phyloP scores from a whole-genome alignment of 2,888 invertebrate species.

The Drosophila imparisetae region DNA sequence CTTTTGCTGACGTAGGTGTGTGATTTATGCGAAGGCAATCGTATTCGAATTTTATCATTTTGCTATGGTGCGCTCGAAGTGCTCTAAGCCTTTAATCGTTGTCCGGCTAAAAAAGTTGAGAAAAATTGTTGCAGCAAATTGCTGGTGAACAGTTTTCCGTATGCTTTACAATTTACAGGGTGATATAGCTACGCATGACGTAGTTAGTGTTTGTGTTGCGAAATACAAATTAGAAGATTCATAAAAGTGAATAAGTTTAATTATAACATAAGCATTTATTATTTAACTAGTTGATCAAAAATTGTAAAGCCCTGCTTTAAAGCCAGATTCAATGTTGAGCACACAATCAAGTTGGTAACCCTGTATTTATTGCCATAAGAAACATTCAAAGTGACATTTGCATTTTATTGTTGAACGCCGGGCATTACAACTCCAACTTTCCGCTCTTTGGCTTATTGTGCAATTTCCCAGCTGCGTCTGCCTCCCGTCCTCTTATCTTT shows the following conservation, averaged over 20 bases:
- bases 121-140: slow-evolving; percentile 65
- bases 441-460: slow-evolving; percentile 68
- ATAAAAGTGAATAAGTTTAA: too few species aligned
- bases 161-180: slow-evolving; percentile 36
- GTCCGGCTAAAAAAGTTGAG: slow-evolving; percentile 57
- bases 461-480: slow-evolving; percentile 52
- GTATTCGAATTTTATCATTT: slow-evolving; percentile 59
- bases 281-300: background rate
- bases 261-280: background rate
- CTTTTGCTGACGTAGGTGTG: slow-evolving; percentile 45
- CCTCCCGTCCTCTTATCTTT: slow-evolving; percentile 10
- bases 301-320: background rate
- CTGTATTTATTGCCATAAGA: slow-evolving; percentile 51
- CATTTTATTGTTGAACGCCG: slow-evolving; percentile 70
- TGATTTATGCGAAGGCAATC: slow-evolving; percentile 66
- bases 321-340: background rate
- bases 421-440: slow-evolving; percentile 68
- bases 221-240: too few species aligned
- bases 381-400: slow-evolving; percentile 71
- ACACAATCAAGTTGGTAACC: slow-evolving; percentile 10
- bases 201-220: too few species aligned
- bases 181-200: background rate
- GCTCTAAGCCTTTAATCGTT: slow-evolving; percentile 65
- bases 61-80: slow-evolving; percentile 39
- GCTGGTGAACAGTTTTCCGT: slow-evolving; percentile 53